Evolutionary conservation across 2,888 invertebrate genomes (phyloP), one percentile per base, ranked within the genome.

Genomic region (Heliconius ismenius): DNA sequence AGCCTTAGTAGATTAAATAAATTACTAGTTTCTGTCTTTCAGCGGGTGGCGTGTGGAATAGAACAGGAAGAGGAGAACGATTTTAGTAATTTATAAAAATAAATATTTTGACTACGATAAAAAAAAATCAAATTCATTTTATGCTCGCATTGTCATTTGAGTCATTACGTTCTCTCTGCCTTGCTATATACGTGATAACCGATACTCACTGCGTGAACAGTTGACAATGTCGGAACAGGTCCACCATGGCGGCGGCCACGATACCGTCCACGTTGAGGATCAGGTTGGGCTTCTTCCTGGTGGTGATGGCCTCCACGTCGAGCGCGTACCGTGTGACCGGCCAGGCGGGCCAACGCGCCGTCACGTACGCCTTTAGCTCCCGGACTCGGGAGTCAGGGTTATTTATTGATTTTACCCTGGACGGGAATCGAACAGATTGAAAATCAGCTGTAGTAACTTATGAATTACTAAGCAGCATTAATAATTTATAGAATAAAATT

Each of bases 251-350:
- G 64, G 98, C 98, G 0, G 99, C 99, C 84, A 99, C 99, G 81
- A 99, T 97, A 76, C 99, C 99, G 93, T 99, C 99, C 28, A 99
- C 99, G 92, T 99, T 99, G 79, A 99, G 95, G 89, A 99, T 99
- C 77, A 99, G 95, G 95, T 99, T 99, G n/a, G 99, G 99, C 94
- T 99, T 99, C 96, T 99, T 99, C 84, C 98, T 97, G 4, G 99
- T 99, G 28, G 99, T 99, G 86, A 99, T 98, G 88, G 99, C 99
- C 87, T 99, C 99, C 58, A 99, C 99, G 94, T 99, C 98, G 18
- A 99, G 94, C 1, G 99, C 99, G 91, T 99, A 99, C 80, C 97
- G 96, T 18, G 99, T 95, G n/a, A 99, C 95, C 0, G 99, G 99
- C 83, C 98, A 98, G 4, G 97, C 96, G 2, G 99, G 99, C 95